Evolutionary conservation across 2,888 invertebrate genomes (phyloP).

Genomic region (Luperina testacea): DNA sequence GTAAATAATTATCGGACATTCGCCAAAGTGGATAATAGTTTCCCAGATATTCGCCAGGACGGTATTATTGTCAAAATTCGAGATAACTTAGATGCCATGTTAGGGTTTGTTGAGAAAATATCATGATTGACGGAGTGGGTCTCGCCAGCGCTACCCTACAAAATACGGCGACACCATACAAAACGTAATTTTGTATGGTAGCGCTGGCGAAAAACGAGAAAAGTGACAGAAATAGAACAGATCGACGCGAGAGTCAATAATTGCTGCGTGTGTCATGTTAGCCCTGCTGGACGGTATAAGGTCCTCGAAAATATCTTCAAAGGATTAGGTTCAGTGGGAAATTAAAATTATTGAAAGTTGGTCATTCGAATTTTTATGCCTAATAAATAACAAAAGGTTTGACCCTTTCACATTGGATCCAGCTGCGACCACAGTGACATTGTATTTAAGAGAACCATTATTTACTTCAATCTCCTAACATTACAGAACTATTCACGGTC

Average conservation of each 20-base stretch:
- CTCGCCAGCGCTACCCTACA: no score
- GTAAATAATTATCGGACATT: not conserved
- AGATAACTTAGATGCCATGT: not conserved
- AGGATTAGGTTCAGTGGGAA: not conserved
- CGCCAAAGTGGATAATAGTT: not conserved
- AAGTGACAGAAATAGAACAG: not conserved
- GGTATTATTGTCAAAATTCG: not conserved
- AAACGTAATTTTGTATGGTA: not conserved
- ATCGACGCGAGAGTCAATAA: not conserved
- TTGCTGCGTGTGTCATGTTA: not conserved
- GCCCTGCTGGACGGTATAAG: not conserved
- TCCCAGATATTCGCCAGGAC: not conserved
- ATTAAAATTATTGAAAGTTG: not conserved
- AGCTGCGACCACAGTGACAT: not conserved
- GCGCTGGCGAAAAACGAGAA: not conserved
- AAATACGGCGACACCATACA: no score
- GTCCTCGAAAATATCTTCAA: no score
- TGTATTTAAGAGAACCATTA: not conserved
- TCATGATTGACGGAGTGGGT: not conserved
- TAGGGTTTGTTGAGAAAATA: not conserved
- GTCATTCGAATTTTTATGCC: not conserved
- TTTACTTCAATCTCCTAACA: not conserved
- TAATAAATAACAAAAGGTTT: no score
- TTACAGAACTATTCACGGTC: constrained; percentile 6
- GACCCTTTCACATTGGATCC: not conserved